These are phyloP conservation scores for Tragelaphus scriptus DNA, from an alignment of 2,113 vertebrate species.

Conservation along the genomic window DNA sequence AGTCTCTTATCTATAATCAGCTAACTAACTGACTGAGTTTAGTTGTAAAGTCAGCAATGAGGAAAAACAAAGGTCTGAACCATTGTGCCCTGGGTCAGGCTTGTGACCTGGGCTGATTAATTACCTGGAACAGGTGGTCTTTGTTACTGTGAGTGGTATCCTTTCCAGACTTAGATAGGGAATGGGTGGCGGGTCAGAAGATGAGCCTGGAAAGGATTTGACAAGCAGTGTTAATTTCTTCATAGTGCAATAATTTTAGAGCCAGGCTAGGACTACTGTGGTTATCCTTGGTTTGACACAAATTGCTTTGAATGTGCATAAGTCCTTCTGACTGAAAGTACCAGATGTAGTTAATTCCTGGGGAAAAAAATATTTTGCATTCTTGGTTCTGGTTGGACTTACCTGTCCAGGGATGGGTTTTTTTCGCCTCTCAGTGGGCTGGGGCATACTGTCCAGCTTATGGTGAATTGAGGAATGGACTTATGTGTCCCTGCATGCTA, in stretches of 20 bases:
- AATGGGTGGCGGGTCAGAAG: neutral
- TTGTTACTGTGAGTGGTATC: neutral
- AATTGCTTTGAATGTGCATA: neutral
- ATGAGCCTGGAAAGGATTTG: neutral
- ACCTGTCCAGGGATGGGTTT: neutral
- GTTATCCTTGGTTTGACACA: neutral
- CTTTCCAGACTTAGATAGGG: neutral
- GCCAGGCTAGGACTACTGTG: neutral
- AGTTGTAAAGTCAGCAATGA: conserved; percentile 9
- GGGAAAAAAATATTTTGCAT: neutral
- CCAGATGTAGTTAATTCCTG: neutral
- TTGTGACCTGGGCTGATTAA: conserved; percentile 50
- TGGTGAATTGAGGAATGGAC: neutral
- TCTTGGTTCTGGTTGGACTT: neutral
- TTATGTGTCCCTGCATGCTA: neutral
- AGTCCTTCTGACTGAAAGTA: neutral
- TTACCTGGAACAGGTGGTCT: conserved; percentile 39
- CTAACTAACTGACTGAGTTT: conserved; percentile 24
- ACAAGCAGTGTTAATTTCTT: neutral
- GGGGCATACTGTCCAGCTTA: too few relatives aligned
- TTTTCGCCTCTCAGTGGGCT: neutral
- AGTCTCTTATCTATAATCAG: neutral
- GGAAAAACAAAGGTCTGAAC: conserved; percentile 30
- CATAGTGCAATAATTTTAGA: neutral
- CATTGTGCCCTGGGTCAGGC: neutral